Conservation (phyloP, 2,888 invertebrate genomes). For the Acanthosoma haemorrhoidale region DNA sequence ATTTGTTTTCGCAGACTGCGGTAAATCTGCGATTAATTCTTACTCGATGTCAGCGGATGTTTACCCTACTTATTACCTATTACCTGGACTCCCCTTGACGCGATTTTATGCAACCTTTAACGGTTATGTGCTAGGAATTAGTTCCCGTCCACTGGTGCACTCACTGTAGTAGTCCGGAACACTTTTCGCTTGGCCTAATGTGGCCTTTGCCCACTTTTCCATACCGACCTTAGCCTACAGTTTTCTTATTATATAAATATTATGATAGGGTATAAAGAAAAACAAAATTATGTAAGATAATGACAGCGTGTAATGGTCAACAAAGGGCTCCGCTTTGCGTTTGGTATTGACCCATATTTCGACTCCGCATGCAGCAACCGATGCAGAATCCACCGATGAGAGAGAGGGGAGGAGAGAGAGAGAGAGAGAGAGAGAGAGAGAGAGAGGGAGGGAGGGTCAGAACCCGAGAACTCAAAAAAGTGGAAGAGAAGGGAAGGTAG, state of each 20-base stretch:
- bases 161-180: not conserved
- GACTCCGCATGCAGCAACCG: no score
- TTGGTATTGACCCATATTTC: not conserved
- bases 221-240: not conserved
- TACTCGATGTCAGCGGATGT: no score
- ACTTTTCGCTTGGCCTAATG: not conserved
- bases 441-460: constrained; percentile 29
- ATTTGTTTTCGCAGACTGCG: no score
- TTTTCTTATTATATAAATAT: not conserved
- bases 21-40: no score
- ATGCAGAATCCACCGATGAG: not conserved
- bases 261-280: not conserved
- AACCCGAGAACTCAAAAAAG: constrained; percentile 28
- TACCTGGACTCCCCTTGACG: no score
- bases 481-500: not conserved
- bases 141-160: not conserved
- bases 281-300: not conserved
- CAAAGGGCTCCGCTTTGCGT: not conserved
- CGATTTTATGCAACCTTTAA: not conserved
- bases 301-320: no score
- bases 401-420: not conserved
- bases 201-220: not conserved
- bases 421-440: constrained; percentile 12
- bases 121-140: not conserved
- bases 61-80: no score